Evolutionary conservation across 2,888 invertebrate genomes (phyloP), one percentile per base, ranked within the genome.

Genomic region (Agrotis clavis): DNA sequence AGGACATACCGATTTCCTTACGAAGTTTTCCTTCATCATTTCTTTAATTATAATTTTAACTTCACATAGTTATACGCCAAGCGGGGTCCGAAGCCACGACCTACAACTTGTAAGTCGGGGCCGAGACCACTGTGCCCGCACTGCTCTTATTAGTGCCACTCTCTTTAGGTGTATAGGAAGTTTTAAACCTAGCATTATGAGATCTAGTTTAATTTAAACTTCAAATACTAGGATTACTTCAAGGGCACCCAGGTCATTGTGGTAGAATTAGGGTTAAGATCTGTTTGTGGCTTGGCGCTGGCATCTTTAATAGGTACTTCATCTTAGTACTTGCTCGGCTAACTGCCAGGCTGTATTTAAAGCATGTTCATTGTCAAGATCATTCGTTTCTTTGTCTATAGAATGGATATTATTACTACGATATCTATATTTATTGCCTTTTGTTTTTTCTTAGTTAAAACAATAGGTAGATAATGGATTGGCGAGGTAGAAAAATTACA

Each of bases 261-360:
- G 41, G 30, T 45, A 14, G 47, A 56, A 77, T 72, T 56, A 41
- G n/a, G 48, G 48, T 50, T 50, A 14, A 21, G 63, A 53, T 21
- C 53, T 59, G 73, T 64, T 72, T 79, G 64, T 54, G 73, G 59
- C 21, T 79, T 64, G 75, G 53, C 59, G 59, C 41, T 6, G 48
- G 21, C 53, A 64, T 63, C 41, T 63, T 59, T 72, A 53, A 50
- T 75, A 64, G 63, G 63, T 72, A 48, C 59, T 79, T 75, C 25
- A 53, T 72, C 63, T 75, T 53, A 63, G 51, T 48, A 59, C 53
- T 79, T 72, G 45, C 48, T 64, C 73, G 75, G 79, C 73, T 53
- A 19, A 53, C 11, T 75, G 79, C 75, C 78, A 77, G 57, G 11
- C 35, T 48, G 6, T 62, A 21, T 54, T 41, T 35, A 45, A 13